phyloP scores from a whole-genome alignment of 2,113 vertebrate species.

The Corythornis vintsioides region DNA sequence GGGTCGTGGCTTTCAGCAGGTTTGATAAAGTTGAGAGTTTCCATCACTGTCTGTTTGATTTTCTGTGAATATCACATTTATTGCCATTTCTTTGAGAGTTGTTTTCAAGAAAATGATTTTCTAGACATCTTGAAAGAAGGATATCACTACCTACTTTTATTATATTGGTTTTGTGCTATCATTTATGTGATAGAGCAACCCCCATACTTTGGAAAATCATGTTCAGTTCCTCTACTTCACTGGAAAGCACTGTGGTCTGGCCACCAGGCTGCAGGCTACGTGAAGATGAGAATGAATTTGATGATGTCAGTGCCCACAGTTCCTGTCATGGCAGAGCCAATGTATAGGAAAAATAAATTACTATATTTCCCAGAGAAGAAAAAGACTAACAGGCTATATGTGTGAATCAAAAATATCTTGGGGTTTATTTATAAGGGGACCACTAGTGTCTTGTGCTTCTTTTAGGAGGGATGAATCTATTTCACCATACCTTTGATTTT shows the following conservation, averaged over 20 bases:
- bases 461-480: not conserved
- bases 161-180: not conserved
- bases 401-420: not conserved
- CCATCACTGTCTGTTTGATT: not conserved
- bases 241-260: not conserved
- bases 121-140: not conserved
- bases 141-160: not conserved
- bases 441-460: not conserved
- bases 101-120: not conserved
- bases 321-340: not conserved
- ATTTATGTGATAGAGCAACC: not conserved
- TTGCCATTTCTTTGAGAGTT: not conserved
- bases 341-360: not conserved
- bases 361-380: not conserved
- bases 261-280: not conserved
- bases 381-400: not conserved
- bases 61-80: not conserved
- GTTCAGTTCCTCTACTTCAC: not conserved
- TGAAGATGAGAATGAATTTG: not conserved
- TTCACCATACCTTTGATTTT: not conserved
- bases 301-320: not conserved
- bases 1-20: not conserved
- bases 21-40: not conserved
- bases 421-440: not conserved
- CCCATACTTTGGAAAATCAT: not conserved